These are phyloP conservation scores for Allobates femoralis DNA, from an alignment of 2,797 vertebrate genomes.

Conservation along the genomic window DNA sequence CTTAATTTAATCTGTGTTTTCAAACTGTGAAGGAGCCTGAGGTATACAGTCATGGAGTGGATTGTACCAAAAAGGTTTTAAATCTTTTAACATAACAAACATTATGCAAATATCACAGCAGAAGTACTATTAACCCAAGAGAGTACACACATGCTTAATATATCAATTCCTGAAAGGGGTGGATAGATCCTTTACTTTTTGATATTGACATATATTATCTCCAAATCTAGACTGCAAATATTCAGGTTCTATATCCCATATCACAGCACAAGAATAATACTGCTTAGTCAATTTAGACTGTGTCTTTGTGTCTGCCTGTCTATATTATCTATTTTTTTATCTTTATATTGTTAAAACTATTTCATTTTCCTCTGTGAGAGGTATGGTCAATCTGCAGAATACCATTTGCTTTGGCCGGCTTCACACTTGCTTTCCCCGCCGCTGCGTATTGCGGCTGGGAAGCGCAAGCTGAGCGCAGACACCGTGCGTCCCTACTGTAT, in stretches of 20 bases:
- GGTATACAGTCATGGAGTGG: conserved; percentile 21
- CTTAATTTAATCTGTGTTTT: conserved; percentile 36
- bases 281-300: no score
- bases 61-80: conserved; percentile 2
- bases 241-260: neutral
- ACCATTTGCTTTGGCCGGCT: no score
- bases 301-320: no score
- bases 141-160: neutral
- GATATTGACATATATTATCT: neutral
- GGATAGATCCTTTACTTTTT: neutral
- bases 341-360: no score
- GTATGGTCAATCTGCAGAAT: no score
- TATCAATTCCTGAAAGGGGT: neutral
- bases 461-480: no score
- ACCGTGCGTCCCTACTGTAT: no score
- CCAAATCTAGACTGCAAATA: neutral
- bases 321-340: no score
- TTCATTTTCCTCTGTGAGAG: no score
- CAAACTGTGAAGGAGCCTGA: conserved; percentile 21
- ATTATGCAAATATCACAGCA: neutral
- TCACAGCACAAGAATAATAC: neutral
- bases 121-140: conserved; percentile 7
- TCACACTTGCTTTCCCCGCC: no score
- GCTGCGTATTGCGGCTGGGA: no score
- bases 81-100: conserved; percentile 8